phyloP scores from a whole-genome alignment of 2,888 invertebrate genomes.

The Polymixis lichenea region DNA sequence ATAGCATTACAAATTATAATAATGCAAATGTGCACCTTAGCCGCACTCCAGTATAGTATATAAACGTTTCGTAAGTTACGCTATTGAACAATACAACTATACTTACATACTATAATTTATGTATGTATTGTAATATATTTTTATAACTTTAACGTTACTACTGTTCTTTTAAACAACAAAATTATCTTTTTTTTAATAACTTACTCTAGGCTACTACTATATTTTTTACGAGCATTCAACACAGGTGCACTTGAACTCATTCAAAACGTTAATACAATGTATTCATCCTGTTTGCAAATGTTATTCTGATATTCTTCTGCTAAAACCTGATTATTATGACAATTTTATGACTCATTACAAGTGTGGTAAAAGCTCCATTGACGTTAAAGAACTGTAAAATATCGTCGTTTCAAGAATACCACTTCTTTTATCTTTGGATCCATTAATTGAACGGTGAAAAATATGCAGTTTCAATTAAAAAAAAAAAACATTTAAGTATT shows the following conservation, averaged over 20 bases:
- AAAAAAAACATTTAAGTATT: slow-evolving; percentile 1
- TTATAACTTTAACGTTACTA: slow-evolving; percentile 46
- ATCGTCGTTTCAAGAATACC: slow-evolving; percentile 30
- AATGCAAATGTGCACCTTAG: slow-evolving; percentile 38
- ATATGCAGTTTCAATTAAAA: neutral
- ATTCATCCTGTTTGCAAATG: slow-evolving; percentile 58
- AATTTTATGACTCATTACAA: slow-evolving; percentile 54
- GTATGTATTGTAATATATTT: slow-evolving; percentile 53
- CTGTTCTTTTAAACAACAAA: slow-evolving; percentile 10
- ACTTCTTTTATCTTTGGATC: slow-evolving; percentile 35
- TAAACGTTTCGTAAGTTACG: slow-evolving; percentile 24
- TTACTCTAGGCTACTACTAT: slow-evolving; percentile 37
- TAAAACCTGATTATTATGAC: slow-evolving; percentile 60
- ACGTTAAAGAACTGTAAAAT: slow-evolving; percentile 53
- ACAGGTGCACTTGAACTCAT: slow-evolving; percentile 55
- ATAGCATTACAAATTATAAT: slow-evolving; percentile 31
- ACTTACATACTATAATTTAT: slow-evolving; percentile 28
- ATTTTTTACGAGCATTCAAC: slow-evolving; percentile 46
- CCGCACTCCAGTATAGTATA: slow-evolving; percentile 32
- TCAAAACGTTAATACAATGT: slow-evolving; percentile 54
- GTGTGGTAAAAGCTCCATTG: slow-evolving; percentile 53
- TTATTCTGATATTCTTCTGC: slow-evolving; percentile 51
- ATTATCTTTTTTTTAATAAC: slow-evolving; percentile 13
- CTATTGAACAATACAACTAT: slow-evolving; percentile 19
- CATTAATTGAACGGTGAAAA: slow-evolving; percentile 29